Evolutionary conservation across 2,888 invertebrate species (phyloP).

Genomic region (Nymphalis polychloros): DNA sequence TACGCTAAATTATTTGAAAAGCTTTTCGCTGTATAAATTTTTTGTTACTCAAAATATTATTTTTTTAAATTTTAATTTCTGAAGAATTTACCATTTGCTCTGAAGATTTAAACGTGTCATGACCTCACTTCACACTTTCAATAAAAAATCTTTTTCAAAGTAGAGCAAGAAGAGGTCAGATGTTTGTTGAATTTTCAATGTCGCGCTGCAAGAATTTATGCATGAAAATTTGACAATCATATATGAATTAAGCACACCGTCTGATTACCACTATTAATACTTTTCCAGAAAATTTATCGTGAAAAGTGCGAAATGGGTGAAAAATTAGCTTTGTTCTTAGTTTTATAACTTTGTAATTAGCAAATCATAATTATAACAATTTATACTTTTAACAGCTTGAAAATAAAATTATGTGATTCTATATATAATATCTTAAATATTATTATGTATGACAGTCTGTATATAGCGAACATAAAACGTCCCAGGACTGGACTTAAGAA

Average conservation of each 20-base stretch:
- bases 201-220: constrained; percentile 20
- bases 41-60: constrained; percentile 12
- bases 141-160: constrained; percentile 31
- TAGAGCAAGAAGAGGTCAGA: constrained; percentile 31
- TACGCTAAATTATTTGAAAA: neutral
- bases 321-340: too few relatives aligned
- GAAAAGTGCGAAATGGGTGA: too few relatives aligned
- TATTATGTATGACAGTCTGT: too few relatives aligned
- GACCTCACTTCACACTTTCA: constrained; percentile 36
- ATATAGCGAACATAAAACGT: too few relatives aligned
- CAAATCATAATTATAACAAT: too few relatives aligned
- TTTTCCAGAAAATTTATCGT: too few relatives aligned
- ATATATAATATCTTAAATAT: too few relatives aligned
- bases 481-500: too few relatives aligned
- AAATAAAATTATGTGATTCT: too few relatives aligned
- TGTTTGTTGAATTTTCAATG: constrained; percentile 30
- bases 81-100: constrained; percentile 20
- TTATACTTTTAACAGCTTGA: too few relatives aligned
- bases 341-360: too few relatives aligned
- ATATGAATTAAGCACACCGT: neutral
- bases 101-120: constrained; percentile 31
- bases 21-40: neutral
- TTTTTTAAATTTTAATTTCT: constrained; percentile 15
- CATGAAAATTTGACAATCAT: constrained; percentile 8
- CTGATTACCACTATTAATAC: too few relatives aligned